Percentiles rank a stretch among this genome's conserved stretches.
Evolutionary conservation across 1,140 invertebrate genomes (phyloP).

Genomic region (Bombus cullumanus): DNA sequence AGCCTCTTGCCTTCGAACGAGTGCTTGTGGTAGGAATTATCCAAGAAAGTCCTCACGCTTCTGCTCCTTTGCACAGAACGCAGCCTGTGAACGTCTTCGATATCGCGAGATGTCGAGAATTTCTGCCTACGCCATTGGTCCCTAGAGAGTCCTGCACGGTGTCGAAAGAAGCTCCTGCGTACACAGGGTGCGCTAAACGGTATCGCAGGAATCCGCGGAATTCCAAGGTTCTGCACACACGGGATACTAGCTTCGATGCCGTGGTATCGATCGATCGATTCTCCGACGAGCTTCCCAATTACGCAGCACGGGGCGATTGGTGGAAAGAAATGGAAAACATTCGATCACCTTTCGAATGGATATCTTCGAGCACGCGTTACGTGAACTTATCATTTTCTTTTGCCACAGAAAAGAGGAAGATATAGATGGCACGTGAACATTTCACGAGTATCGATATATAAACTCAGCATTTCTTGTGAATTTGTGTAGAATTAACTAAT

Average conservation of each 20-base stretch:
- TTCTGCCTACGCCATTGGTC: constrained; percentile 51
- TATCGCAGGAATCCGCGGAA: constrained; percentile 59
- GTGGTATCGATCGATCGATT: constrained; percentile 57
- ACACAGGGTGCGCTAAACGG: constrained; percentile 55
- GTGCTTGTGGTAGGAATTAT: no score
- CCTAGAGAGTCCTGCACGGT: constrained; percentile 26
- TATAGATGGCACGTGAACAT: no score
- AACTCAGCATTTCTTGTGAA: no score
- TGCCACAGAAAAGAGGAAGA: no score
- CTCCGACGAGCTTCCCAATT: constrained; percentile 59
- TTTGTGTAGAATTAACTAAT: no score
- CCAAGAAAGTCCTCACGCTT: no score
- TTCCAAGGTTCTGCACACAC: constrained; percentile 59
- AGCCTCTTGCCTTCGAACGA: no score
- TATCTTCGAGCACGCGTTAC: no score
- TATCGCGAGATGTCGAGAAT: background rate
- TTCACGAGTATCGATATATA: no score
- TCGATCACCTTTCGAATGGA: background rate
- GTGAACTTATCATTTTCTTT: no score
- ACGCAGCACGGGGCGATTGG: constrained; percentile 7
- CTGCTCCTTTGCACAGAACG: no score
- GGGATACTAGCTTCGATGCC: background rate
- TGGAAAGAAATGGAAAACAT: constrained; percentile 18
- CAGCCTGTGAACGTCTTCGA: no score
- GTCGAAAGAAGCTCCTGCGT: constrained; percentile 56